These are phyloP conservation scores for Epizoanthus scotinus DNA, from an alignment of 92 coral and sea anemone species.

Conservation along the genomic window DNA sequence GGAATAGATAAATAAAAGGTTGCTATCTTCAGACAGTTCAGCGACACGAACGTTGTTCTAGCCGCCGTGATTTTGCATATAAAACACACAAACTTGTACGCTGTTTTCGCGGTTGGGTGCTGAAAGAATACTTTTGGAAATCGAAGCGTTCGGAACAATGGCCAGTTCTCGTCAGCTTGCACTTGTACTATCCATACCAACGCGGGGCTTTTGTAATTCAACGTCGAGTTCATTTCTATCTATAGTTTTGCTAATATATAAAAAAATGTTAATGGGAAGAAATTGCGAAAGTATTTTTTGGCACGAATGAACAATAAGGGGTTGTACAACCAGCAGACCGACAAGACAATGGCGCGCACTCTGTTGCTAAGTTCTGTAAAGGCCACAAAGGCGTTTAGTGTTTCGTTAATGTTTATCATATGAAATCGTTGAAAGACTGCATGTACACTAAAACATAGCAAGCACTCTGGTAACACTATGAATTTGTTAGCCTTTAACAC, in stretches of 20 bases:
- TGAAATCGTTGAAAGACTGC: neutral
- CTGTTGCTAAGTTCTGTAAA: slow-evolving; percentile 22
- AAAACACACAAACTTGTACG: slow-evolving; percentile 14
- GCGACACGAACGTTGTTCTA: slow-evolving; percentile 24
- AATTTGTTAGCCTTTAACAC: neutral
- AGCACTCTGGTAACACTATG: neutral
- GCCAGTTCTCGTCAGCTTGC: slow-evolving; percentile 11
- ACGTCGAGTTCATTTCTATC: slow-evolving; percentile 3
- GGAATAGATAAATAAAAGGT: slow-evolving; percentile 17
- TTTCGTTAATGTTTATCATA: neutral
- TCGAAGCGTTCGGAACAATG: slow-evolving; percentile 9
- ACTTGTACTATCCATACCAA: neutral
- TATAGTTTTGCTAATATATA: slow-evolving; percentile 8
- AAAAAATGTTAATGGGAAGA: slow-evolving; percentile 17
- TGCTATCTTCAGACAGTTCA: neutral
- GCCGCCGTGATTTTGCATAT: slow-evolving; percentile 30
- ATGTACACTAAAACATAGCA: neutral
- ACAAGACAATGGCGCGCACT: slow-evolving; percentile 13
- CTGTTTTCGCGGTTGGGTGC: slow-evolving; percentile 1
- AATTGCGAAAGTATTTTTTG: slow-evolving; percentile 21
- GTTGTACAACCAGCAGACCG: slow-evolving; percentile 11
- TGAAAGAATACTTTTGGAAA: slow-evolving; percentile 16
- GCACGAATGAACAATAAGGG: neutral
- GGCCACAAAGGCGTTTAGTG: neutral
- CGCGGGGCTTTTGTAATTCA: slow-evolving; percentile 3